Percentiles rank a stretch among this genome's conserved stretches.
These are phyloP conservation scores for Orius insidiosus DNA, from an alignment of 1,140 invertebrate species.

Conservation along the genomic window DNA sequence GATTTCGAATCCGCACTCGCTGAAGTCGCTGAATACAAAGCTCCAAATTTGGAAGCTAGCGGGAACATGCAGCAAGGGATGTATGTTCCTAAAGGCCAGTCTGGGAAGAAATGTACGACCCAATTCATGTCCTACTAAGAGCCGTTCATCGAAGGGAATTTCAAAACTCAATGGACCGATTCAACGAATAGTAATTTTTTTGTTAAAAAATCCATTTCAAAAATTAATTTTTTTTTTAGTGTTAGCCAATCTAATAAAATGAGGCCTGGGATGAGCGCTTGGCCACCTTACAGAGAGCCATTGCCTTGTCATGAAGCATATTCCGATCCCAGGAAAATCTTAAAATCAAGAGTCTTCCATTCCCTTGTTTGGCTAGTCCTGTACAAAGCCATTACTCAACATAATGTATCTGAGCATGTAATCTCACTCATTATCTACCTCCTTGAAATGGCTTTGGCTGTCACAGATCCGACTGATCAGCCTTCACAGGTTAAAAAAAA, in stretches of 20 bases:
- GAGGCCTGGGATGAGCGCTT: slow-evolving; percentile 43
- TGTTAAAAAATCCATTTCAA: not conserved
- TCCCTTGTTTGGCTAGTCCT: slow-evolving; percentile 67
- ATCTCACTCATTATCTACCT: slow-evolving; percentile 72
- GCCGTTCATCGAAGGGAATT: slow-evolving; percentile 85
- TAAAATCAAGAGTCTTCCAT: slow-evolving; percentile 68
- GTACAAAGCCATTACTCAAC: slow-evolving; percentile 62
- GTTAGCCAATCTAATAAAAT: slow-evolving; percentile 47
- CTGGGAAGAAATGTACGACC: slow-evolving; percentile 87
- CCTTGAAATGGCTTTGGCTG: slow-evolving; percentile 62
- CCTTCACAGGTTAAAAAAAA: slow-evolving; percentile 20
- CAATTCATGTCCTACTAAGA: slow-evolving; percentile 75
- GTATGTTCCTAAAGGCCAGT: slow-evolving; percentile 77
- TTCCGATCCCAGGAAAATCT: slow-evolving; percentile 46
- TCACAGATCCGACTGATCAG: slow-evolving; percentile 23
- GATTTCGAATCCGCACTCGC: slow-evolving; percentile 76
- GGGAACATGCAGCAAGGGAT: slow-evolving; percentile 84
- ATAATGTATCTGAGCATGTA: slow-evolving; percentile 62
- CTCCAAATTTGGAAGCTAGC: slow-evolving; percentile 57
- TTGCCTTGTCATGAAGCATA: slow-evolving; percentile 43
- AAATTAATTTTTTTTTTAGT: slow-evolving; percentile 22
- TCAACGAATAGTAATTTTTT: slow-evolving; percentile 57
- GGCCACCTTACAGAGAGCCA: slow-evolving; percentile 70
- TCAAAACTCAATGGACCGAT: slow-evolving; percentile 83
- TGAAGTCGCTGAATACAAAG: slow-evolving; percentile 59